These are phyloP conservation scores for Apostichopus leukothele DNA, from an alignment of 53 echinoderm and acorn worm species.

Conservation along the genomic window DNA sequence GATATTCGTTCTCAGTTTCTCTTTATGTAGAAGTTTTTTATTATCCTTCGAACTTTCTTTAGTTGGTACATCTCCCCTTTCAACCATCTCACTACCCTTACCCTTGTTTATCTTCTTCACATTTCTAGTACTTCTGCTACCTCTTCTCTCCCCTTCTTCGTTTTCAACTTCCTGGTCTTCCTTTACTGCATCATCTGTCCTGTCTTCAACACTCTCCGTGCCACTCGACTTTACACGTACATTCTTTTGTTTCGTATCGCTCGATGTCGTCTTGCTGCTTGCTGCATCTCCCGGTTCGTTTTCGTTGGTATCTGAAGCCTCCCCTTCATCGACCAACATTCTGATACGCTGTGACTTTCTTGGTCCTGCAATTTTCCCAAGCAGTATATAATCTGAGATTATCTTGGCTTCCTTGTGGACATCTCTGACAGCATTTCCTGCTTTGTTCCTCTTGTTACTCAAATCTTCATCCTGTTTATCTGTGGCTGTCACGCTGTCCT, in stretches of 20 bases:
- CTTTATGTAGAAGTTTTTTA: background rate
- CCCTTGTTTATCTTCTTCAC: background rate
- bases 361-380: too few relatives aligned
- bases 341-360: too few relatives aligned
- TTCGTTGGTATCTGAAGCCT: too few relatives aligned
- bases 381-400: background rate
- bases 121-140: background rate
- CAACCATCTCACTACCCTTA: background rate
- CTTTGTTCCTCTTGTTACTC: background rate
- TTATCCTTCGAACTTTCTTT: background rate
- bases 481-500: background rate
- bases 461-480: background rate
- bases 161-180: background rate
- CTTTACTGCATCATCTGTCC: background rate
- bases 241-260: background rate
- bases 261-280: too few relatives aligned
- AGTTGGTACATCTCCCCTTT: too few relatives aligned
- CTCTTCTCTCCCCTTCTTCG: background rate
- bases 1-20: background rate
- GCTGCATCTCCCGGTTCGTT: too few relatives aligned
- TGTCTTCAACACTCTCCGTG: background rate
- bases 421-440: background rate
- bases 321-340: too few relatives aligned
- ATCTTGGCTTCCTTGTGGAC: background rate
- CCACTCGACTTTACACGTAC: background rate